These are phyloP conservation scores for Drosophila phalerata DNA, from an alignment of 2,888 invertebrate species.

Conservation along the genomic window DNA sequence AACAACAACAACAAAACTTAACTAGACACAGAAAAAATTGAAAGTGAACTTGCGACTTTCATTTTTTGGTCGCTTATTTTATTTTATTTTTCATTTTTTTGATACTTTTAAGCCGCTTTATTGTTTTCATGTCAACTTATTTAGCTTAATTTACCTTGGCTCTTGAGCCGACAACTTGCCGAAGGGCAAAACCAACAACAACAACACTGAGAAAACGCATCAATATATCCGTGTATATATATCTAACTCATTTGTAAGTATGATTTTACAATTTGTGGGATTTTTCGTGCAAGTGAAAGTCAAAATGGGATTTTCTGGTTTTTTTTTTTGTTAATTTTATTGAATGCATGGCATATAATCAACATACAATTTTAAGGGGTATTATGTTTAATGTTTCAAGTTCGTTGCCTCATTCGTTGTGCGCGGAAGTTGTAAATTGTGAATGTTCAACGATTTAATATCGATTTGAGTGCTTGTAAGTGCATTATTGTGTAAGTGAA, in stretches of 20 bases:
- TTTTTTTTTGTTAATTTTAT: not conserved
- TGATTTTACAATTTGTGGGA: slow-evolving; percentile 52
- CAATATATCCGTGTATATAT: slow-evolving; percentile 9
- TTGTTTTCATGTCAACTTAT: slow-evolving; percentile 75
- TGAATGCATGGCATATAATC: slow-evolving; percentile 26
- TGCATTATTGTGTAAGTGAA: slow-evolving; percentile 15
- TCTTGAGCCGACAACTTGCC: slow-evolving; percentile 45
- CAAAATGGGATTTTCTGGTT: slow-evolving; percentile 13
- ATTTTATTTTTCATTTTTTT: no score
- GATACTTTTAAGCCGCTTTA: slow-evolving; percentile 76
- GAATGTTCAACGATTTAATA: slow-evolving; percentile 46
- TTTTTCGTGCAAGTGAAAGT: slow-evolving; percentile 66
- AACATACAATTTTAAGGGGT: slow-evolving; percentile 37
- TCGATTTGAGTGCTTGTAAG: slow-evolving; percentile 34
- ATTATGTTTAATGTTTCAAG: slow-evolving; percentile 60
- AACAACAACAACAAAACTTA: slow-evolving; percentile 23
- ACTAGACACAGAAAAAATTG: slow-evolving; percentile 61
- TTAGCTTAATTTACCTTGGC: slow-evolving; percentile 75
- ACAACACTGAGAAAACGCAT: slow-evolving; percentile 30
- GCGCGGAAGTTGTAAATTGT: slow-evolving; percentile 56
- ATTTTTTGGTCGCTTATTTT: slow-evolving; percentile 63
- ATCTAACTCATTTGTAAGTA: slow-evolving; percentile 57
- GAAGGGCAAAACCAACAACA: slow-evolving; percentile 48
- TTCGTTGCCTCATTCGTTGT: slow-evolving; percentile 54
- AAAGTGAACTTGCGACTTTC: slow-evolving; percentile 80